Evolutionary conservation across 1,140 invertebrate species (phyloP), one percentile per base, ranked within the genome.

Genomic region (Drosophila nigromelanica): DNA sequence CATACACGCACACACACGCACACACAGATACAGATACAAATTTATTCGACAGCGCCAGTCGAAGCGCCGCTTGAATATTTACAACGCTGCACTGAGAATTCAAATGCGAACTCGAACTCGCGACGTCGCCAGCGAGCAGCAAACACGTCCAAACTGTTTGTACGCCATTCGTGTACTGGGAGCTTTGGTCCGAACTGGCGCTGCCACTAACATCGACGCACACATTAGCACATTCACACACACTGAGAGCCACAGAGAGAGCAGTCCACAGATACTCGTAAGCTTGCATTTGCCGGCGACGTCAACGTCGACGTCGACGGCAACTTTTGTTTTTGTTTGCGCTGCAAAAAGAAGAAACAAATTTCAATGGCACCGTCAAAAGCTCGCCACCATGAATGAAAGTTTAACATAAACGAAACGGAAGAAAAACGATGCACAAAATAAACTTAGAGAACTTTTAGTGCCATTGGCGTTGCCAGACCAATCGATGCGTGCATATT

Each of bases 101-200:
- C 47, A 73, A 68, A 68, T 62, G 59, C 60, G 55, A 78, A 56
- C 61, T 47, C 80, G 72, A 61, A 62, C 72, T 48, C 33, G 59
- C 68, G 70, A 68, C 80, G 40, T 55, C 47, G 55, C 55, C 69
- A 76, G 58, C 80, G 71, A 78, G 58, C 82, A 75, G 77, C 80
- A 86, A 87, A 87, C 82, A 86, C 78, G 77, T 86, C 82, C 82
- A 86, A 86, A 86, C 81, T 78, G 73, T 81, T 72, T 76, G 73
- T 67, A 61, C 63, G 68, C 73, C 78, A 79, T 73, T 70, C 70
- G 64, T 68, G 71, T 62, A 74, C 66, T 77, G 59, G 43, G 60
- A 71, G 71, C 71, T 73, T 73, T 72, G 69, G 48, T 61, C 11
- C 51, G 62, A 72, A 60, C 70, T 73, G 63, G 24, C 55, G 55